Evolutionary conservation across 2,113 vertebrate species (phyloP).

Genomic region (Perognathus longimembris): DNA sequence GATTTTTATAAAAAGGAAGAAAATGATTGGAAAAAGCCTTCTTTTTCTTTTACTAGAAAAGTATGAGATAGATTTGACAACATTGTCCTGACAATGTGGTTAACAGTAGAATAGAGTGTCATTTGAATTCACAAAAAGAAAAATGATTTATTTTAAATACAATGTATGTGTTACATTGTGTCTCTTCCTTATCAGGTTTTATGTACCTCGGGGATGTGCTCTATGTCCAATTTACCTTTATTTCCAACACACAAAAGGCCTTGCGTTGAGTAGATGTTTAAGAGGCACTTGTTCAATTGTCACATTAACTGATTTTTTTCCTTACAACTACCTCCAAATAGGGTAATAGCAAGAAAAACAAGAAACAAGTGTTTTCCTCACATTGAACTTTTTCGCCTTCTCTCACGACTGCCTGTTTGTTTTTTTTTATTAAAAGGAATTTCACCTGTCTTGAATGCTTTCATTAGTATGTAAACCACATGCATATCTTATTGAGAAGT

Average conservation of each 20-base stretch:
- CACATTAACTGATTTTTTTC: background rate
- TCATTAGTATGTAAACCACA: background rate
- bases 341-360: background rate
- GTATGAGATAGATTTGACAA: background rate
- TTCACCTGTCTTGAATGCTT: background rate
- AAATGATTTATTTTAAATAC: slow-evolving; percentile 1
- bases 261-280: background rate
- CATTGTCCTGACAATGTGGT: background rate
- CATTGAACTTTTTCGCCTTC: too few species aligned
- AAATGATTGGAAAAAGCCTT: background rate
- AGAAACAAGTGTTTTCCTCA: background rate
- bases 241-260: background rate
- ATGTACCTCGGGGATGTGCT: background rate
- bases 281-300: background rate
- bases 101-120: background rate
- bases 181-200: background rate
- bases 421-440: slow-evolving; percentile 1
- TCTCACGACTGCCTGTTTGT: background rate
- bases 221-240: background rate
- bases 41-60: background rate
- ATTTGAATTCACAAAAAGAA: slow-evolving; percentile 4
- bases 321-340: background rate
- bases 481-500: slow-evolving; percentile 1
- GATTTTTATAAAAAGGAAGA: background rate
- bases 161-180: background rate